These are phyloP conservation scores for Eupsilia transversa DNA, from an alignment of 2,888 invertebrate species.

Conservation along the genomic window DNA sequence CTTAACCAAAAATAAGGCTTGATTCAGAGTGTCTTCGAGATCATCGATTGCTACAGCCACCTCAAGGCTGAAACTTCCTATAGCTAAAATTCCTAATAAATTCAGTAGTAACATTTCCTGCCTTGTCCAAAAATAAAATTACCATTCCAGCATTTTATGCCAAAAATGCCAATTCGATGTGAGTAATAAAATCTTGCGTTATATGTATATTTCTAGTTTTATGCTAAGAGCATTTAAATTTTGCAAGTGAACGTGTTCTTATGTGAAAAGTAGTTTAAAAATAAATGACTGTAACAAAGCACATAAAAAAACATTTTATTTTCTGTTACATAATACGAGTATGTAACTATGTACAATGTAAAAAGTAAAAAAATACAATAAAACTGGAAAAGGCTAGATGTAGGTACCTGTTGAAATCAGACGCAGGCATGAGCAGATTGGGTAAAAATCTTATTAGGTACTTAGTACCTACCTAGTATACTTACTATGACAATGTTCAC, in stretches of 20 bases:
- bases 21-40: slow-evolving; percentile 69
- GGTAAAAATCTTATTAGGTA: not conserved
- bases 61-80: slow-evolving; percentile 6
- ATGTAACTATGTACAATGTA: slow-evolving; percentile 2
- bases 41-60: slow-evolving; percentile 24
- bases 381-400: not conserved
- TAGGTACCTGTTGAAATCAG: not conserved
- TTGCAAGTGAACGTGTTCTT: slow-evolving; percentile 24
- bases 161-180: not conserved
- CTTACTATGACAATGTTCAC: not conserved
- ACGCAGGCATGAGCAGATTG: not conserved
- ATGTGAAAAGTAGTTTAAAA: slow-evolving; percentile 38
- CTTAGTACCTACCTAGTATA: not conserved
- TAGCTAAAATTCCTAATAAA: slow-evolving; percentile 29
- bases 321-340: slow-evolving; percentile 9
- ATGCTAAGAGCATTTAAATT: slow-evolving; percentile 21
- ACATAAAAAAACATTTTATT: slow-evolving; percentile 54
- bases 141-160: slow-evolving; percentile 37
- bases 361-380: not conserved
- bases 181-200: slow-evolving; percentile 40
- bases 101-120: slow-evolving; percentile 28
- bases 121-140: slow-evolving; percentile 20
- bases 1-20: slow-evolving; percentile 76
- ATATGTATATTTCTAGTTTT: slow-evolving; percentile 26
- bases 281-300: slow-evolving; percentile 33